Percentiles rank a stretch among this genome's conserved stretches.
phyloP scores from a whole-genome alignment of 1,140 invertebrate species.

The Ceratina australensis region DNA sequence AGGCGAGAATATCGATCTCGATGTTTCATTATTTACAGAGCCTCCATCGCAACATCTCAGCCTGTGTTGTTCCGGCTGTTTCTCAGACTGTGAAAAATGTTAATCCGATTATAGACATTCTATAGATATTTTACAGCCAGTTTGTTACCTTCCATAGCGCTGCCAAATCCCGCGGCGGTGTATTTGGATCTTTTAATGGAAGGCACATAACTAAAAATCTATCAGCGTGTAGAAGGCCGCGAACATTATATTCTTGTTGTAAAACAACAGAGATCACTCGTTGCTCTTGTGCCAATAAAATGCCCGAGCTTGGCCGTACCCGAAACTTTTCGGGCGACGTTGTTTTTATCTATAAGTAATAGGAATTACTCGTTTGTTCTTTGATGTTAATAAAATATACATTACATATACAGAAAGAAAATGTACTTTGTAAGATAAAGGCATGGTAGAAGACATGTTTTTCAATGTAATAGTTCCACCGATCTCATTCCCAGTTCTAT shows the following conservation, averaged over 20 bases:
- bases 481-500: conserved; percentile 83
- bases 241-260: conserved; percentile 80
- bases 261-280: conserved; percentile 80
- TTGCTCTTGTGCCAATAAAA: conserved; percentile 81
- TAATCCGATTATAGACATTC: not conserved
- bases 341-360: conserved; percentile 84
- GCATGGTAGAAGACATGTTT: conserved; percentile 82
- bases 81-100: conserved; percentile 66
- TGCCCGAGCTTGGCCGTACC: conserved; percentile 91
- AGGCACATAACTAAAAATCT: conserved; percentile 87
- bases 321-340: conserved; percentile 92
- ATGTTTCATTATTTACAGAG: conserved; percentile 63
- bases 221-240: conserved; percentile 81
- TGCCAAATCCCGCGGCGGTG: conserved; percentile 77
- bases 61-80: conserved; percentile 78
- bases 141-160: conserved; percentile 84
- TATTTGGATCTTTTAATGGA: conserved; percentile 78
- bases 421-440: conserved; percentile 87
- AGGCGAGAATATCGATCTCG: conserved; percentile 55
- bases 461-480: conserved; percentile 84
- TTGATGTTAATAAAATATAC: conserved; percentile 8
- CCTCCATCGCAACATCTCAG: conserved; percentile 76
- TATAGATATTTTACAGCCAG: not conserved
- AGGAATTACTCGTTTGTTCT: conserved; percentile 14
- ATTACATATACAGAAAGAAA: conserved; percentile 9